Base-by-base conservation (phyloP, 53 echinoderm and acorn worm species). In the Henricia sp. region DNA sequence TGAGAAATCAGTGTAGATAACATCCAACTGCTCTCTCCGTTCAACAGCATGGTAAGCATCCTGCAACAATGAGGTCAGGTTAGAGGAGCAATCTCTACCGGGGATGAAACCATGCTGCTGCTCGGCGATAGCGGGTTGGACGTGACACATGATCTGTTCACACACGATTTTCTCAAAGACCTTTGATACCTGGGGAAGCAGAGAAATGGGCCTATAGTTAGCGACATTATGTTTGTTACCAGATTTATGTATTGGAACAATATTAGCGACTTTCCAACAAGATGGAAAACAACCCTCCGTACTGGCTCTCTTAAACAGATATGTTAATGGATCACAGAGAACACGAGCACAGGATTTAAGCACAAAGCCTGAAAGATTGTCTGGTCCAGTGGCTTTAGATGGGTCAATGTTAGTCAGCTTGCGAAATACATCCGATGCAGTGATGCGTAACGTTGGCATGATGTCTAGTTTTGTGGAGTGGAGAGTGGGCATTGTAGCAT, bases 181-280 rank as follows among this genome's bases (percentile, higher is more conserved):
- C 53, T 85, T 74, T 6, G 75, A 52, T 37, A 86, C 35, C 24
- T 71, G 34, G 30, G n/a, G n/a, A n/a, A n/a, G n/a, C n/a, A n/a
- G n/a, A n/a, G n/a, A n/a, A n/a, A n/a, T n/a, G n/a, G 75, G 75
- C 50, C 84, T 68, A 70, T 84, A 74, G 35, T 72, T 65, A 26
- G 74, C 48, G 33, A 72, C 62, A 44, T 21, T 62, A 9, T 72
- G 32, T 32, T 73, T 73, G 33, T 46, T 50, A 60, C 64, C 58
- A 43, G 72, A 72, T 56, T 85, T 85, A 60, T 72, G 50, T 23
- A 85, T 59, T 26, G 85, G 40, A 16, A 57, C 62, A 58, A 85
- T 50, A 32, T 66, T 67, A 42, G 73, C 85, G 33, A 23, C 44
- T 85, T 85, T 72, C 72, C 72, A 43, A 20, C 36, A 62, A 44